Percentiles rank a stretch among this genome's conserved stretches.
Conservation (phyloP, 2,888 invertebrate genomes). For the Drosophila paranaensis region DNA sequence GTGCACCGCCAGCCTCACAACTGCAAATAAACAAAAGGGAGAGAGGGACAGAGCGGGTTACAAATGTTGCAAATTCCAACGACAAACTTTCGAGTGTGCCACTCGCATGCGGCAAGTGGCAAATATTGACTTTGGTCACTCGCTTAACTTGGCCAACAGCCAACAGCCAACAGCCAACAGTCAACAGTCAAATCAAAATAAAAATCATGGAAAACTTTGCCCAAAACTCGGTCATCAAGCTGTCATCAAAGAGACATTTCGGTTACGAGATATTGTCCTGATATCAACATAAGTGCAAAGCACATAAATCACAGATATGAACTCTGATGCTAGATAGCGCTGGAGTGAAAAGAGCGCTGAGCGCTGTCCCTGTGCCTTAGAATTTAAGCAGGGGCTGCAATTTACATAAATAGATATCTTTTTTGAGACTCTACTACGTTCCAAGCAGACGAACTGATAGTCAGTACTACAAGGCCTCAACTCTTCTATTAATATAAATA, state of each 20-base stretch:
- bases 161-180: conserved; percentile 26
- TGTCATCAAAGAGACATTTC: conserved; percentile 3
- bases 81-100: conserved; percentile 34
- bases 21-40: conserved; percentile 57
- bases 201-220: conserved; percentile 12
- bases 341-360: not conserved
- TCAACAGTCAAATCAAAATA: conserved; percentile 15
- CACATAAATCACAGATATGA: conserved; percentile 1
- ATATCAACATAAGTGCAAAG: conserved; percentile 7
- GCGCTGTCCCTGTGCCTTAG: no score
- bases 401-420: no score
- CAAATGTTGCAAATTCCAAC: conserved; percentile 21
- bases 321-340: not conserved
- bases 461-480: no score
- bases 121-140: conserved; percentile 34
- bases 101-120: conserved; percentile 27
- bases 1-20: conserved; percentile 80
- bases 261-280: conserved; percentile 3
- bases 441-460: no score
- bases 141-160: conserved; percentile 32
- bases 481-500: no score
- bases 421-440: no score
- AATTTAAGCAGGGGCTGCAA: no score
- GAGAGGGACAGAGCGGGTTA: not conserved
- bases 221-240: conserved; percentile 12